phyloP scores from a whole-genome alignment of 2,113 vertebrate genomes.

The Macaca nemestrina region DNA sequence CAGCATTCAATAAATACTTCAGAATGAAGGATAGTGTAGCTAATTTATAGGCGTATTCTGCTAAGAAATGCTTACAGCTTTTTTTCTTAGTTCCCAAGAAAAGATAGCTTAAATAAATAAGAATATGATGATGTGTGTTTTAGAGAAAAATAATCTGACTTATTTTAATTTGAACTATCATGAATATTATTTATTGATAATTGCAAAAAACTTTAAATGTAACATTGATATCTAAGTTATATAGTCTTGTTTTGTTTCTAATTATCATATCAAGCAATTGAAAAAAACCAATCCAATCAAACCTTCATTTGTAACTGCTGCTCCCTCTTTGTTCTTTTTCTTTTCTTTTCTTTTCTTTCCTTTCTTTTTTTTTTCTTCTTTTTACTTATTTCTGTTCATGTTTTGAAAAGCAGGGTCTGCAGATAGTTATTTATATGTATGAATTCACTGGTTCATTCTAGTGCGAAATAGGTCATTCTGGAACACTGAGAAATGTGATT shows the following conservation, averaged over 20 bases:
- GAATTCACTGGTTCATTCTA: constrained; percentile 89
- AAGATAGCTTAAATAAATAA: constrained; percentile 26
- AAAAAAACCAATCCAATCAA: constrained; percentile 61
- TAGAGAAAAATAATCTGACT: constrained; percentile 18
- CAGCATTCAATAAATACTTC: not conserved
- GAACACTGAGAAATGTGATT: constrained; percentile 87
- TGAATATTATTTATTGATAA: constrained; percentile 32
- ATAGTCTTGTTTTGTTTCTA: not conserved
- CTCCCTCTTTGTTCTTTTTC: not conserved
- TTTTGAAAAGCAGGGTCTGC: constrained; percentile 84
- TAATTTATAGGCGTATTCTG: constrained; percentile 8
- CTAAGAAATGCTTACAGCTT: not conserved
- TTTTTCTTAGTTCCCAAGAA: constrained; percentile 20
- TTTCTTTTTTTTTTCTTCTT: constrained; percentile 58
- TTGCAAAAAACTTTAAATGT: constrained; percentile 18
- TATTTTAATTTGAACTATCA: not conserved
- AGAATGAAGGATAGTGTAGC: not conserved
- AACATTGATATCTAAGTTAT: constrained; percentile 29
- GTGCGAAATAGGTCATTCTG: constrained; percentile 89
- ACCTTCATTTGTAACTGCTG: constrained; percentile 40
- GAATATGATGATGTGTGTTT: not conserved
- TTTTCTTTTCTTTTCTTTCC: constrained; percentile 36
- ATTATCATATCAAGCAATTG: constrained; percentile 55
- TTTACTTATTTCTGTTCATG: constrained; percentile 55
- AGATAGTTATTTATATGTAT: constrained; percentile 90